Base-by-base conservation (phyloP, 2,888 invertebrate species). In the Serripes groenlandicus region DNA sequence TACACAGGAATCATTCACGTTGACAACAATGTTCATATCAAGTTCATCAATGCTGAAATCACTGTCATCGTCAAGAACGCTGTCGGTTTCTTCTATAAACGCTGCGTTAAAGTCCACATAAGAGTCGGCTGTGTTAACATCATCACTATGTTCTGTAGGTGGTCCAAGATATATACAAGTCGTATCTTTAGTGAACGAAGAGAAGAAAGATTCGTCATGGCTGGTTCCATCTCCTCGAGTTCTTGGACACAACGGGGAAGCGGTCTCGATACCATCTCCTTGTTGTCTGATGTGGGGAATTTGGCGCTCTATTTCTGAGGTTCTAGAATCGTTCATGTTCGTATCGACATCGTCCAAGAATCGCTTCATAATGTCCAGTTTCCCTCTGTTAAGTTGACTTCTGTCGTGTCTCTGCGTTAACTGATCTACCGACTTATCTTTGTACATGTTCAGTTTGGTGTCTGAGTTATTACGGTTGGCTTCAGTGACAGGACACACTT, bases 161-260 rank as follows among this genome's bases (percentile, higher is more conserved):
- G 28, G 2, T 60, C 60, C 60, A 30, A 60, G 30, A 60, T 60
- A 26, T 26, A 60, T 30, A 30, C 60, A 60, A 15, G 60, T 60
- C 9, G 28, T 28, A 30, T 30, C 26, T 30, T 32, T 23, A 1
- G 60, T 60, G 62, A 62, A 62, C 15, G 62, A 62, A 32, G 62
- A 32, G 32, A 34, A 64, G 23, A 64, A 64, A 18, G 64, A 64
- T 34, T 64, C 37, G 15, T 62, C 62, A 32, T 62, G 37, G 11
- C 64, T 64, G 64, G 64, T n/a, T 23, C 64, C 64, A 64, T 64
- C 64, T 28, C 64, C 64, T 37, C 34, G 64, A 5, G 37, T 64
- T n/a, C 64, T 64, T 35, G 64, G 64, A 64, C 64, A 64, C 21
- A 35, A 9, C 26, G 64, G 64, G 37, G 35, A 35, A 64, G 23